phyloP scores from a whole-genome alignment of 1,140 invertebrate species.

The Tachypleus tridentatus region DNA sequence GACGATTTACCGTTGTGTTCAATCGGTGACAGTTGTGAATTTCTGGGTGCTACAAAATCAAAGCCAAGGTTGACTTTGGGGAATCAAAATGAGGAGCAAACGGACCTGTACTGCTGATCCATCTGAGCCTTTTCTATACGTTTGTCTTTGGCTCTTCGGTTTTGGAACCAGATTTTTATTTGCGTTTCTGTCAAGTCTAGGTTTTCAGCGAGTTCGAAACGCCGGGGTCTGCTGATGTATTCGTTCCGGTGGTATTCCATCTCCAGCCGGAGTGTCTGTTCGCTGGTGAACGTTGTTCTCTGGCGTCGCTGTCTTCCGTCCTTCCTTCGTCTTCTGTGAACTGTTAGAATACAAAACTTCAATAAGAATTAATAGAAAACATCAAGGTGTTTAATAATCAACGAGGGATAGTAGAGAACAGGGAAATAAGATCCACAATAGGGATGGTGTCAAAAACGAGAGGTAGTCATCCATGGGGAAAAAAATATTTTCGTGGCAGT shows the following conservation, averaged over 20 bases:
- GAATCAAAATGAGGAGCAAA: too few relatives aligned
- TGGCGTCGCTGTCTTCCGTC: conserved; percentile 73
- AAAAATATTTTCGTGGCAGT: too few relatives aligned
- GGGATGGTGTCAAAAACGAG: too few relatives aligned
- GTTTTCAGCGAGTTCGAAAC: conserved; percentile 73
- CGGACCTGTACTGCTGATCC: conserved; percentile 89
- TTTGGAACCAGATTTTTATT: conserved; percentile 97
- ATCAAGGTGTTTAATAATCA: too few relatives aligned
- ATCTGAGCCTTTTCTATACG: conserved; percentile 88
- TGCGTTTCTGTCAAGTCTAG: conserved; percentile 74
- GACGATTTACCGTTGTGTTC: too few relatives aligned
- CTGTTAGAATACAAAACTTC: conserved; percentile 36
- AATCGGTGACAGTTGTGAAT: too few relatives aligned
- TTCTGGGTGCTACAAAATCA: too few relatives aligned
- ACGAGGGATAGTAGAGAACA: too few relatives aligned
- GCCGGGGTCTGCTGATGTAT: conserved; percentile 62
- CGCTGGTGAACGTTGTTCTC: conserved; percentile 84
- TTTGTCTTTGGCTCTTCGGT: conserved; percentile 85
- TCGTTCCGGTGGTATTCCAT: conserved; percentile 65
- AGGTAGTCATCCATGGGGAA: too few relatives aligned
- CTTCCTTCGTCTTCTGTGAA: conserved; percentile 67
- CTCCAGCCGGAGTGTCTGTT: conserved; percentile 81
- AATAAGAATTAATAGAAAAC: too few relatives aligned
- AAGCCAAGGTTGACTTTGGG: too few relatives aligned
- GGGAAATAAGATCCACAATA: too few relatives aligned